A percentile compares a stretch with the other conserved stretches of the same genome.
These are phyloP conservation scores for Microplitis deprimator DNA, from an alignment of 2,888 invertebrate species.

Conservation along the genomic window DNA sequence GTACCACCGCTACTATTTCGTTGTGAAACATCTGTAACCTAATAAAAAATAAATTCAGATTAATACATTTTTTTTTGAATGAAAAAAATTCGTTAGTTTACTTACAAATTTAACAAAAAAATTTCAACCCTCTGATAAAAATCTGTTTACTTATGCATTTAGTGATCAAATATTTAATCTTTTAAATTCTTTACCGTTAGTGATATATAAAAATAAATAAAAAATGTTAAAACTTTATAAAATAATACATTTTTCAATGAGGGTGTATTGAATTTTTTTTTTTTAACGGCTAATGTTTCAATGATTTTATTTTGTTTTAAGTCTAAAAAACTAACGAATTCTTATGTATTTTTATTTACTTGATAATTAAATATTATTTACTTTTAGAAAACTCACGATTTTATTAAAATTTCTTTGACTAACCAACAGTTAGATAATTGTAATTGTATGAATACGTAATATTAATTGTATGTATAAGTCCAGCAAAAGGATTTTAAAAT, in stretches of 20 bases:
- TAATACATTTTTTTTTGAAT: too few species aligned
- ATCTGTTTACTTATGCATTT: conserved; percentile 3
- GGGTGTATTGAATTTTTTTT: not conserved
- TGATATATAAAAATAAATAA: not conserved
- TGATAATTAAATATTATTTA: not conserved
- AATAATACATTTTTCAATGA: not conserved
- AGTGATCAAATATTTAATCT: not conserved
- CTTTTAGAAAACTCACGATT: not conserved
- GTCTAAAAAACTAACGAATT: not conserved
- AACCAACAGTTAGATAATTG: not conserved
- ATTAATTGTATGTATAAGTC: not conserved
- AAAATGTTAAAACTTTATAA: not conserved
- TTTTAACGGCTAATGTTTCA: not conserved
- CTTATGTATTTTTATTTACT: not conserved
- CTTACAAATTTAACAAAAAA: not conserved
- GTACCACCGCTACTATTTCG: conserved; percentile 71
- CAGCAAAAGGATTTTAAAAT: not conserved
- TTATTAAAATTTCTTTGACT: not conserved
- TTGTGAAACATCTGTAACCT: conserved; percentile 72
- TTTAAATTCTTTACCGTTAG: conserved; percentile 1
- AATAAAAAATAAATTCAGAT: conserved; percentile 51
- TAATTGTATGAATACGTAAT: not conserved
- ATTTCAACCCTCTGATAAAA: not conserved
- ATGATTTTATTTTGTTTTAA: not conserved
- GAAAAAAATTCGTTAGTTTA: not conserved